These are phyloP conservation scores for Athalia circularis DNA, from an alignment of 2,888 invertebrate genomes.

Conservation along the genomic window DNA sequence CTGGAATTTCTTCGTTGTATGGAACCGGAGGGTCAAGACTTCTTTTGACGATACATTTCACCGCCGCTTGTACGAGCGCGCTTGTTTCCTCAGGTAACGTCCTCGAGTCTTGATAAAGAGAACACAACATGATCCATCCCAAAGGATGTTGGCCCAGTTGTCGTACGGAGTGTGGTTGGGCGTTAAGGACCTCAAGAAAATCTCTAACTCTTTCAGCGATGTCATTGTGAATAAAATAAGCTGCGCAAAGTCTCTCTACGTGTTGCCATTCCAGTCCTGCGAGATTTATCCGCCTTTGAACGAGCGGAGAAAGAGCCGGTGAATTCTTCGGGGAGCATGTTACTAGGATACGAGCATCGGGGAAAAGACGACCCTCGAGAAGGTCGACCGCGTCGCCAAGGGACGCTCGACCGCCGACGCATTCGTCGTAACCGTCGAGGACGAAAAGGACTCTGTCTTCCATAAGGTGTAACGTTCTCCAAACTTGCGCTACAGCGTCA, in stretches of 20 bases:
- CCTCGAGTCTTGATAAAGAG: constrained; percentile 73
- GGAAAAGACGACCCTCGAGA: constrained; percentile 76
- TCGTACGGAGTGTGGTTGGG: constrained; percentile 70
- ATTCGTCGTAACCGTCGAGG: constrained; percentile 76
- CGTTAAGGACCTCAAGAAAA: constrained; percentile 72
- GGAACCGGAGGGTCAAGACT: constrained; percentile 68
- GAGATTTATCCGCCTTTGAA: constrained; percentile 75
- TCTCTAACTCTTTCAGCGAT: constrained; percentile 69
- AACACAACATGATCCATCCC: constrained; percentile 76
- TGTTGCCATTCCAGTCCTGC: constrained; percentile 75
- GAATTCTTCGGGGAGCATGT: constrained; percentile 74
- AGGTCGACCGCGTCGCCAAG: constrained; percentile 75
- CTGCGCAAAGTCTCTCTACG: constrained; percentile 74
- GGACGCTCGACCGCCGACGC: constrained; percentile 71
- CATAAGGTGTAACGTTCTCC: constrained; percentile 73
- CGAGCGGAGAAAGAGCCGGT: constrained; percentile 71
- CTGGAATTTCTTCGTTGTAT: constrained; percentile 69
- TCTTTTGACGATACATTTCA: constrained; percentile 74
- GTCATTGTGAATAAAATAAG: constrained; percentile 75
- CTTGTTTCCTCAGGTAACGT: constrained; percentile 69
- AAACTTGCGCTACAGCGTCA: constrained; percentile 72
- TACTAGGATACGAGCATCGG: constrained; percentile 76
- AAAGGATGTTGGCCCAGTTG: constrained; percentile 76
- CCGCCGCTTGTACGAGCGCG: constrained; percentile 72
- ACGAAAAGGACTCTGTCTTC: constrained; percentile 76